Evolutionary conservation across 2,888 invertebrate species (phyloP), one percentile per base, ranked within the genome.

Genomic region (Drosophila subsilvestris): DNA sequence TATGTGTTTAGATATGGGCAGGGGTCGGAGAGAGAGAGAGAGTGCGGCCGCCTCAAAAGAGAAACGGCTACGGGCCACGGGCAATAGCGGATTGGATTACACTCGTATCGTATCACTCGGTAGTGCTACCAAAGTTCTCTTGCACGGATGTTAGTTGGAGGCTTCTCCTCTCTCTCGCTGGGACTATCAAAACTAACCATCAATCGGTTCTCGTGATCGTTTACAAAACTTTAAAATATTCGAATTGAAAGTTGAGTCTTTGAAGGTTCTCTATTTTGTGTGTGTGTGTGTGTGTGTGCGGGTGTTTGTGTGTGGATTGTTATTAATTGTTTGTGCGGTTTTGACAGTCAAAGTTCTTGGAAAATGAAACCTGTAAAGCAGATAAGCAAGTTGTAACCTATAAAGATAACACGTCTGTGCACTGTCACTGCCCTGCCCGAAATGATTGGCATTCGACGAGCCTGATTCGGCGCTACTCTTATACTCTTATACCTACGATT

Each of bases 351-450:
- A 27, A 9, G 8, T 27, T 27, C 6, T 14, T n/a, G n/a, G 17
- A 17, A 17, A 47, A 18, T 53, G 20, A n/a, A 61, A 29, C 53
- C 45, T 47, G 61, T 61, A 47, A 44, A 18, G 47, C 63, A 18
- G 72, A 71, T 72, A 63, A 70, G 42, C 59, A 29, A 10, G 27
- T 14, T 70, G 62, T 54, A 63, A 70, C 68, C 54, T 45, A 55
- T 42, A 57, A 47, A 58, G 54, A 71, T 72, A 71, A 51, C 20
- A 51, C 20, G 25, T 14, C 29, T 18, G 47, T 63, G 47, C 37
- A 63, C 37, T 17, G 48, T 42, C 43, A 44, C n/a, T 22, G n/a
- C n/a, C n/a, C 14, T 37, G 14, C 10, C 37, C 57, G 45, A 37
- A 51, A 43, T 42, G 42, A 48, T 68, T 51, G 43, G 14, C 37